phyloP scores from a whole-genome alignment of 2,797 vertebrate genomes.

The Sebastolobus alascanus region DNA sequence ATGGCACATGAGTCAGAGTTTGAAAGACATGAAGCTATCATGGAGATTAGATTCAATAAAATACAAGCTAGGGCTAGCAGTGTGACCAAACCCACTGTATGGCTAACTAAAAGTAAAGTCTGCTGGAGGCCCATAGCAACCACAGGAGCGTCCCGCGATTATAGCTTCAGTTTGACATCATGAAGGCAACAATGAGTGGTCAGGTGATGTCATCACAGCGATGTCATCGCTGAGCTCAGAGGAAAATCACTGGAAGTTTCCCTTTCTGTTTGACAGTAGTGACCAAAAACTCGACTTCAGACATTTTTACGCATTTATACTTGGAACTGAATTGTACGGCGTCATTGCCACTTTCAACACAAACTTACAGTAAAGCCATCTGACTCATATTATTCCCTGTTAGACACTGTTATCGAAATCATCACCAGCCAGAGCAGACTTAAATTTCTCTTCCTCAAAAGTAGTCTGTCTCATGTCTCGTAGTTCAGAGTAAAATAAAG shows the following conservation, averaged over 20 bases:
- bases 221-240: constrained; percentile 27
- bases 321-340: neutral
- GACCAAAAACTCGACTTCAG: neutral
- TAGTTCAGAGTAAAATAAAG: constrained; percentile 21
- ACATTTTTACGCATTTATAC: neutral
- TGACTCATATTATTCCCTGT: neutral
- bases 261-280: constrained; percentile 39
- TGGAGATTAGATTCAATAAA: constrained; percentile 22
- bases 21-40: neutral
- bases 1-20: constrained; percentile 29
- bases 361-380: constrained; percentile 3
- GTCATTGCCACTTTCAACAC: neutral
- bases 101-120: constrained; percentile 15
- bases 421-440: neutral
- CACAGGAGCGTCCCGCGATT: constrained; percentile 12
- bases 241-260: constrained; percentile 50
- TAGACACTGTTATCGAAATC: neutral
- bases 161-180: constrained; percentile 28
- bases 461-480: neutral
- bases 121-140: constrained; percentile 35
- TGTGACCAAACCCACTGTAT: constrained; percentile 8
- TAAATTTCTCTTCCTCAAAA: constrained; percentile 34
- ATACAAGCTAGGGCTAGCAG: constrained; percentile 12
- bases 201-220: constrained; percentile 21
- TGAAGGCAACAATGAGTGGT: constrained; percentile 1